A percentile compares a stretch with the other conserved stretches of the same genome.
Conservation (phyloP, 2,797 vertebrate species). For the Typhlichthys subterraneus region DNA sequence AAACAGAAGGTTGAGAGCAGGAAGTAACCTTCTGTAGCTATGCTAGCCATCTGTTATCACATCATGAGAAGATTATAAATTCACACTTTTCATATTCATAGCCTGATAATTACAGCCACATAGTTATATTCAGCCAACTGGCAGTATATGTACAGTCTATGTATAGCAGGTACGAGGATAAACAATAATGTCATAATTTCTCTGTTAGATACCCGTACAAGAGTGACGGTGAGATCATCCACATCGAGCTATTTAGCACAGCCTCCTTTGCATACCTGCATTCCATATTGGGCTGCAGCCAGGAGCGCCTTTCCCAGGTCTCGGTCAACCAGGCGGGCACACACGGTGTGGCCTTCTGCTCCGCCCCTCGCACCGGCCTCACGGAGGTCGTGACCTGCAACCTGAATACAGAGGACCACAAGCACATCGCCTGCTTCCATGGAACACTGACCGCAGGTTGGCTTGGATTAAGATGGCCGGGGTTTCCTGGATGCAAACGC, state of each 20-base stretch:
- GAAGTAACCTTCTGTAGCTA: no score
- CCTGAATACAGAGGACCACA: slow-evolving; percentile 74
- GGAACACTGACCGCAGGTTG: slow-evolving; percentile 55
- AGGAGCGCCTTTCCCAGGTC: slow-evolving; percentile 65
- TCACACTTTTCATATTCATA: no score
- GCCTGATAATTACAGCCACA: background rate
- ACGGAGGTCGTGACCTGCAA: slow-evolving; percentile 75
- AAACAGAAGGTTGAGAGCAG: no score
- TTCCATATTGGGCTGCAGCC: slow-evolving; percentile 66
- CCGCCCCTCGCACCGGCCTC: slow-evolving; percentile 38
- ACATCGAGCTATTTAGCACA: slow-evolving; percentile 65
- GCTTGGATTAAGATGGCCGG: slow-evolving; percentile 1
- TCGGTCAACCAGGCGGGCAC: slow-evolving; percentile 57
- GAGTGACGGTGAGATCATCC: slow-evolving; percentile 53
- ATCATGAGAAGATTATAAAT: no score
- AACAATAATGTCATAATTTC: background rate
- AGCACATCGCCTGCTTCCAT: slow-evolving; percentile 63
- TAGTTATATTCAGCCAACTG: no score
- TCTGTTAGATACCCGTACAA: slow-evolving; percentile 64
- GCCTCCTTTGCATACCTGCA: slow-evolving; percentile 63
- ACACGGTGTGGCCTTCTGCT: slow-evolving; percentile 65
- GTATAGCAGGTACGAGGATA: no score
- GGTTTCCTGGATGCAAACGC: background rate
- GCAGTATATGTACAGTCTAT: no score
- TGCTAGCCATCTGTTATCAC: no score